phyloP scores from a whole-genome alignment of 1,140 invertebrate species.

The Eulimnadia texana region DNA sequence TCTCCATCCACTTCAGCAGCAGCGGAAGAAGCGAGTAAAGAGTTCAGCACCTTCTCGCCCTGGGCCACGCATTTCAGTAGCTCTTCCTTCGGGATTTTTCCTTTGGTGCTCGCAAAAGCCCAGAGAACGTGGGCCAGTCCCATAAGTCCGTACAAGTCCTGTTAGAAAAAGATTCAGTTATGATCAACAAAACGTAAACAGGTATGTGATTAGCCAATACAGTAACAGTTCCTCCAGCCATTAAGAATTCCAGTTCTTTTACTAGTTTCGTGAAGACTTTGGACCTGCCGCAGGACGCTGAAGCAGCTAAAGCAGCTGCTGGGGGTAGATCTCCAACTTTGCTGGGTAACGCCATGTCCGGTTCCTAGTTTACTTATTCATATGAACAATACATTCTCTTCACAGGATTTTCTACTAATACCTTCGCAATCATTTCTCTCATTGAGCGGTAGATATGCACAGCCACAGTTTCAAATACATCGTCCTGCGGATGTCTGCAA shows the following conservation, averaged over 20 bases:
- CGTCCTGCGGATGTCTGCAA: background rate
- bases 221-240: background rate
- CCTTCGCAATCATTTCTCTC: background rate
- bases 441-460: background rate
- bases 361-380: background rate
- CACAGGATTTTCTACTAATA: too few relatives aligned
- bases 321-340: background rate
- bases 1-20: too few relatives aligned
- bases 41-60: background rate
- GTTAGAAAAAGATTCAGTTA: background rate
- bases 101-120: background rate
- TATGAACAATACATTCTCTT: too few relatives aligned
- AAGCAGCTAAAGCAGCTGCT: background rate
- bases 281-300: background rate
- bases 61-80: background rate
- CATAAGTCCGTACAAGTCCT: background rate
- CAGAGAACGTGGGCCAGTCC: background rate
- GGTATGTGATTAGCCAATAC: background rate
- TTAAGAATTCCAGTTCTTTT: background rate
- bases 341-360: background rate
- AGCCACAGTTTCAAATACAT: background rate
- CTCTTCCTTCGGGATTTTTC: background rate
- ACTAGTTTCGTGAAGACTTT: background rate
- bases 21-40: background rate
- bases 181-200: too few relatives aligned